A percentile compares a stretch with the other conserved stretches of the same genome.
Evolutionary conservation across 37 sponge, comb jelly and placozoan genomes (phyloP).

Genomic region (Geodia barretti): DNA sequence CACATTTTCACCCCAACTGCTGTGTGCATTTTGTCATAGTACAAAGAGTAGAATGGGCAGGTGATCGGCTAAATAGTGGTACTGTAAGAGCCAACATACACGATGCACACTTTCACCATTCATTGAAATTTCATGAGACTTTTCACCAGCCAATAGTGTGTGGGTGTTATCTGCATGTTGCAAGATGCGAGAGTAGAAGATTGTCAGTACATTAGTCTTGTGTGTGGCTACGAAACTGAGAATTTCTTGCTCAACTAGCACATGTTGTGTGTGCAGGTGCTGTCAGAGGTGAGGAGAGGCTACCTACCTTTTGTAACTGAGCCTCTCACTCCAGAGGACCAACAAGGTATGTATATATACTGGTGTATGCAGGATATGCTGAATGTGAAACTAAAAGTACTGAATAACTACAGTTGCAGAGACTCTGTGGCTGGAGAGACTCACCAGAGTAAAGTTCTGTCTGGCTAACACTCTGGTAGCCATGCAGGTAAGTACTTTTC

Average conservation of each 20-base stretch:
- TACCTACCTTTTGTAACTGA: slow-evolving; percentile 4
- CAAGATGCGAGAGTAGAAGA: background rate
- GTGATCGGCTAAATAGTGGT: no score
- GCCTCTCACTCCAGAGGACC: slow-evolving; percentile 7
- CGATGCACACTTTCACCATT: background rate
- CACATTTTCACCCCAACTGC: slow-evolving; percentile 45
- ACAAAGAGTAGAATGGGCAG: no score
- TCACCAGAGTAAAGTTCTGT: slow-evolving; percentile 29
- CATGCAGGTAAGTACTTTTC: slow-evolving; percentile 78
- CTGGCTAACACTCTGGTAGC: slow-evolving; percentile 58
- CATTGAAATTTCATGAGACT: background rate
- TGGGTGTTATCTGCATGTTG: no score
- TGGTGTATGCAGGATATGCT: no score
- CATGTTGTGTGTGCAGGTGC: background rate
- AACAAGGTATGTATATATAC: no score
- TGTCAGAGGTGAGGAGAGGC: slow-evolving; percentile 8
- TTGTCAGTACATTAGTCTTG: no score
- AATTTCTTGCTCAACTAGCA: no score
- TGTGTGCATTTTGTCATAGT: no score
- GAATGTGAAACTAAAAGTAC: no score
- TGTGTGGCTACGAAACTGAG: no score
- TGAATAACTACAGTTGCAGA: slow-evolving; percentile 68
- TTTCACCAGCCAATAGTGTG: background rate
- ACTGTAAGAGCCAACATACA: background rate
- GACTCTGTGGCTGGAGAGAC: slow-evolving; percentile 61